Conservation (phyloP, 1,140 invertebrate genomes). For the Metaphire vulgaris region DNA sequence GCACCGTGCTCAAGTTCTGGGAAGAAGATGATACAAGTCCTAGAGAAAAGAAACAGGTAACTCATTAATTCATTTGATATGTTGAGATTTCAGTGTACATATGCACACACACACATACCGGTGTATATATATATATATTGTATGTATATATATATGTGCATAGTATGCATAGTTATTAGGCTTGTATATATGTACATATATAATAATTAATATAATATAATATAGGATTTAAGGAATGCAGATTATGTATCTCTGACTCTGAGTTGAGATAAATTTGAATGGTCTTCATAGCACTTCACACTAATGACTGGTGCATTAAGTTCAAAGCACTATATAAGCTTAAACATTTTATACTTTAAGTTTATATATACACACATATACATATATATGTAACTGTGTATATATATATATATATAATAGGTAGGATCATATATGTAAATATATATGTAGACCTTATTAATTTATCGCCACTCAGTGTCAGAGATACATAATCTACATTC, state of each 20-base stretch:
- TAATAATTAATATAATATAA: too few species aligned
- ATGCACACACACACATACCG: background rate
- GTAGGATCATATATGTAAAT: background rate
- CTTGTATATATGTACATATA: background rate
- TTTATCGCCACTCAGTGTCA: too few species aligned
- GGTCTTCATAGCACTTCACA: too few species aligned
- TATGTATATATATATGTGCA: background rate
- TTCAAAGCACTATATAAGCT: background rate
- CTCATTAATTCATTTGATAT: too few species aligned
- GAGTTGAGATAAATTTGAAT: too few species aligned
- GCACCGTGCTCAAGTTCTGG: constrained; percentile 60
- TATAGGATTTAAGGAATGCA: too few species aligned
- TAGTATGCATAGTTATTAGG: background rate
- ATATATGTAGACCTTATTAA: too few species aligned
- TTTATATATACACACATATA: background rate
- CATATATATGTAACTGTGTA: background rate
- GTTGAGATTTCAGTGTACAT: background rate
- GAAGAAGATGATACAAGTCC: constrained; percentile 77
- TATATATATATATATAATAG: background rate
- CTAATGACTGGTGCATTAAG: background rate
- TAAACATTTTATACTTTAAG: background rate
- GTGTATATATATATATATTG: background rate
- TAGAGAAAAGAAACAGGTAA: constrained; percentile 66
- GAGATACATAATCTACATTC: too few species aligned
- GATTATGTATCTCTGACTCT: too few species aligned